Evolutionary conservation across 2,888 invertebrate genomes (phyloP).

Genomic region (Osedax frankpressi): DNA sequence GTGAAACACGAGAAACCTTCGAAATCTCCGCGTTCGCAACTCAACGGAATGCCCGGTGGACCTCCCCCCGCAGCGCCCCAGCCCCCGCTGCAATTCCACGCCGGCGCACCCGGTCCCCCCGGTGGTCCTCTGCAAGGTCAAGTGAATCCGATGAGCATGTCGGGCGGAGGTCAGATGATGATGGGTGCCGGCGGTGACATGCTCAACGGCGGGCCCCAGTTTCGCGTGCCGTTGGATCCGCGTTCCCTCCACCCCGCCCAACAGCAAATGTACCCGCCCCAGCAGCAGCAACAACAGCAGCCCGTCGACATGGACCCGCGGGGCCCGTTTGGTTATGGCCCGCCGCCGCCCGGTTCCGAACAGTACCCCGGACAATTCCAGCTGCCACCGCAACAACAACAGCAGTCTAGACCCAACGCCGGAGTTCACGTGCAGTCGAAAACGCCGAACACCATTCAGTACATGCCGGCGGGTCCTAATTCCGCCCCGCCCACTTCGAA

Average conservation of each 20-base stretch:
- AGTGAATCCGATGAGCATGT: background rate
- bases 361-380: background rate
- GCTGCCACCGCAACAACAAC: background rate
- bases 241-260: background rate
- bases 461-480: conserved; percentile 77
- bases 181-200: background rate
- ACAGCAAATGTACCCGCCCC: background rate
- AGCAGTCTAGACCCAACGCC: conserved; percentile 49
- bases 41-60: background rate
- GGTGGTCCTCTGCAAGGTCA: background rate
- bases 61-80: conserved; percentile 13
- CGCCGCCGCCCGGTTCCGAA: background rate
- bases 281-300: background rate
- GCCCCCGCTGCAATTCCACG: background rate
- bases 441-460: conserved; percentile 94
- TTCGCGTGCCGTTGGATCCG: background rate
- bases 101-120: background rate
- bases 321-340: background rate
- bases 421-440: conserved; percentile 83
- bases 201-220: conserved; percentile 15
- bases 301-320: background rate
- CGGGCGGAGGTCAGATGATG: background rate
- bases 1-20: background rate
- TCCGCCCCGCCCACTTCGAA: conserved; percentile 10
- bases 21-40: background rate